A percentile compares a stretch with the other conserved stretches of the same genome.
Evolutionary conservation across 2,888 invertebrate species (phyloP).

Genomic region (Cosmia trapezina): DNA sequence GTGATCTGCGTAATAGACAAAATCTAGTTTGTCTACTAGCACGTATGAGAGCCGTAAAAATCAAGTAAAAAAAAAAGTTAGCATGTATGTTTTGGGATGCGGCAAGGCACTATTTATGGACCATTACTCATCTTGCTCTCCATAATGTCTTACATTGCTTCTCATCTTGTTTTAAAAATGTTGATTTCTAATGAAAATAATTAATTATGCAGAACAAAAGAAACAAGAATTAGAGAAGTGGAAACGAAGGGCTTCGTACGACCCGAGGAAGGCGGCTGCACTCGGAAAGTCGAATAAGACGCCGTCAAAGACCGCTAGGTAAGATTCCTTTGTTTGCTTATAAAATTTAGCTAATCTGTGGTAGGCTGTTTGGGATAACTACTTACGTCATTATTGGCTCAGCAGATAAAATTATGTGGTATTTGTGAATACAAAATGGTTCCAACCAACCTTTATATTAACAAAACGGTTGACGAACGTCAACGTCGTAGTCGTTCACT

Average conservation of each 20-base stretch:
- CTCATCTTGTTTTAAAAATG: neutral
- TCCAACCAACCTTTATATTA: neutral
- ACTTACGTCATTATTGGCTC: neutral
- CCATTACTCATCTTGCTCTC: neutral
- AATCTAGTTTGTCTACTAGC: neutral
- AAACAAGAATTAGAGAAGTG: slow-evolving; percentile 97
- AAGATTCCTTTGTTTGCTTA: slow-evolving; percentile 23
- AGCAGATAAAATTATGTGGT: neutral
- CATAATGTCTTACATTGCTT: neutral
- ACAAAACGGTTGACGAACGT: slow-evolving; percentile 20
- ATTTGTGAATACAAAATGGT: neutral
- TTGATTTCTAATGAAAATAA: neutral
- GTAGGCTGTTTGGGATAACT: slow-evolving; percentile 37
- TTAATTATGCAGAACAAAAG: slow-evolving; percentile 86
- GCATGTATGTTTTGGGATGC: neutral
- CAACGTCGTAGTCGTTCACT: neutral
- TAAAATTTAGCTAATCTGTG: slow-evolving; percentile 19
- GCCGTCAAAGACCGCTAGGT: slow-evolving; percentile 83
- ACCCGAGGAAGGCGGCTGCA: slow-evolving; percentile 92
- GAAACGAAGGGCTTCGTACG: slow-evolving; percentile 98
- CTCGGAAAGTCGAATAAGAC: slow-evolving; percentile 80
- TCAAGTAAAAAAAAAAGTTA: neutral
- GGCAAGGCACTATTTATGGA: slow-evolving; percentile 27
- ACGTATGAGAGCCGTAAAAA: neutral
- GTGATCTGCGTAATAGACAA: neutral